Evolutionary conservation across 2,888 invertebrate genomes (phyloP).

Genomic region (Oxystoma pomonae): DNA sequence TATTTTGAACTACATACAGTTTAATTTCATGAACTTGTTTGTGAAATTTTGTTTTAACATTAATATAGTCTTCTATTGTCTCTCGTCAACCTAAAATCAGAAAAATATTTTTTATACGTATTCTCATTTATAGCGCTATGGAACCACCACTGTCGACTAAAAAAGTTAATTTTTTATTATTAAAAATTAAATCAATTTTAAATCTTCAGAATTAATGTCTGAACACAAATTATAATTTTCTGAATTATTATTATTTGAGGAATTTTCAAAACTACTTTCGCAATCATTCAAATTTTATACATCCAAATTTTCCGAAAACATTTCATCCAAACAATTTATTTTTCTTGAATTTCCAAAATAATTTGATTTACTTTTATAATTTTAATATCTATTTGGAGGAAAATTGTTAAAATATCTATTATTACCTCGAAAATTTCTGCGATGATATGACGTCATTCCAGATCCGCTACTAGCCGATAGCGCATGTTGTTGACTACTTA

Average conservation of each 20-base stretch:
- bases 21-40: neutral
- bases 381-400: neutral
- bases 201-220: neutral
- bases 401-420: neutral
- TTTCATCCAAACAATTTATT: neutral
- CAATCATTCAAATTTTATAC: neutral
- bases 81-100: slow-evolving; percentile 2
- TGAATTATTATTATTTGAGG: neutral
- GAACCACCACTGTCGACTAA: neutral
- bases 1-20: slow-evolving; percentile 11
- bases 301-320: neutral
- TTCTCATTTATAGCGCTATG: neutral
- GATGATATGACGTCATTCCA: no score
- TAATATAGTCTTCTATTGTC: slow-evolving; percentile 5
- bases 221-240: neutral
- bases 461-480: no score
- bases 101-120: slow-evolving; percentile 1
- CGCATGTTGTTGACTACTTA: no score
- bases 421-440: no score
- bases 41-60: slow-evolving; percentile 2
- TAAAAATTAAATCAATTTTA: neutral
- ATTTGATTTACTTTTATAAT: neutral
- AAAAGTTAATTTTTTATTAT: neutral
- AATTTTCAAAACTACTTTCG: no score
- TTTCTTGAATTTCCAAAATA: neutral